phyloP scores from a whole-genome alignment of 2,113 vertebrate genomes.

The Setophaga kirtlandii region DNA sequence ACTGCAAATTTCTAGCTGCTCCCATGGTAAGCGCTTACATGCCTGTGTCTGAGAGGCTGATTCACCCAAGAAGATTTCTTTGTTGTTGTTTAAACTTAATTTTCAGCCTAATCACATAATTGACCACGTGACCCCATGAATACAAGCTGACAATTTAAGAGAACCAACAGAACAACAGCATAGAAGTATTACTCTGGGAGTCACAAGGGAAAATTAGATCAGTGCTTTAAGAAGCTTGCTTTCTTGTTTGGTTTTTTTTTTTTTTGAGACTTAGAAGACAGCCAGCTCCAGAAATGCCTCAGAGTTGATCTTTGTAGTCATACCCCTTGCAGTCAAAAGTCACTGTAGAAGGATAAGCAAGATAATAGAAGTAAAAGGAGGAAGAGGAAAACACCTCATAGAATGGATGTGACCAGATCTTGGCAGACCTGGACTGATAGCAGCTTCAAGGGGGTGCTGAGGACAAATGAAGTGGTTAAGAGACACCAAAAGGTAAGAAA shows the following conservation, averaged over 20 bases:
- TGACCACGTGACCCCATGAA: not conserved
- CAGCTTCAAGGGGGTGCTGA: not conserved
- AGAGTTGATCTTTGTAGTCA: not conserved
- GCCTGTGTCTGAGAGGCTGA: not conserved
- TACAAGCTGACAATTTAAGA: not conserved
- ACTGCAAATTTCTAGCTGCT: not conserved
- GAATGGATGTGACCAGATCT: not conserved
- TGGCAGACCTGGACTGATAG: not conserved
- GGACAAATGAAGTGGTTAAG: not conserved
- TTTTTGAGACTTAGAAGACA: not conserved
- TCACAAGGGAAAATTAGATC: not conserved
- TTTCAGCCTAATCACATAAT: constrained; percentile 28
- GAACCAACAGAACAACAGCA: not conserved
- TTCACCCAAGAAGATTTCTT: not conserved
- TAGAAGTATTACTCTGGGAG: not conserved
- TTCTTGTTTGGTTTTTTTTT: not conserved
- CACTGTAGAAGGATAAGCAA: not conserved
- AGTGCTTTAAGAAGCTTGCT: not conserved
- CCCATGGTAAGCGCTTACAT: not conserved
- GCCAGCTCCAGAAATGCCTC: not conserved
- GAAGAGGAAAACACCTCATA: not conserved
- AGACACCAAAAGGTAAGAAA: not conserved
- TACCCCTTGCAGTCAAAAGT: not conserved
- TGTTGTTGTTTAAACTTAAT: not conserved
- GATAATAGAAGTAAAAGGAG: not conserved